Conservation (phyloP, 1,140 invertebrate species). For the Dinothrombium tinctorium region DNA sequence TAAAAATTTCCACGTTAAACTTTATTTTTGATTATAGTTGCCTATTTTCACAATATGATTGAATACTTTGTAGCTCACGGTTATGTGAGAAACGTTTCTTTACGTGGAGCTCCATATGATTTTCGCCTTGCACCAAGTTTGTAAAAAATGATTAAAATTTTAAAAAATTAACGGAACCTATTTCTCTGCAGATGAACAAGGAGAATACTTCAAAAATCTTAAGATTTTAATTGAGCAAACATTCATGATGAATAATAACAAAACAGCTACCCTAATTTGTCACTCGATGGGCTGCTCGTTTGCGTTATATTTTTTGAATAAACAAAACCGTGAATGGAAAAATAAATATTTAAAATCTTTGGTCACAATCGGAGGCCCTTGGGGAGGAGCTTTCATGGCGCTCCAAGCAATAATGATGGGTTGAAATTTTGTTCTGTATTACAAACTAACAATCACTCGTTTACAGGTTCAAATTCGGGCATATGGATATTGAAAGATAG, state of each 20-base stretch:
- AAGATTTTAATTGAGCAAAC: conserved; percentile 60
- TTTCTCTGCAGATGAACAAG: not conserved
- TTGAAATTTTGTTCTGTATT: conserved; percentile 39
- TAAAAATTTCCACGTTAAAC: no score
- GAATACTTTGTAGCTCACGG: conserved; percentile 48
- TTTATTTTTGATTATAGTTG: no score
- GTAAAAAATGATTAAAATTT: conserved; percentile 16
- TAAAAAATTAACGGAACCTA: not conserved
- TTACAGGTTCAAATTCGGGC: conserved; percentile 38
- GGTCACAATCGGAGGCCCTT: conserved; percentile 65
- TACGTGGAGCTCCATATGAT: conserved; percentile 3
- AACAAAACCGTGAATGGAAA: conserved; percentile 59
- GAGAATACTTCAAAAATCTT: conserved; percentile 24
- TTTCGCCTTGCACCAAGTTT: conserved; percentile 1
- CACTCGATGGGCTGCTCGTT: conserved; percentile 90
- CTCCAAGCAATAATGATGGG: conserved; percentile 80
- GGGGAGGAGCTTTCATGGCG: conserved; percentile 78
- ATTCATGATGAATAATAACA: conserved; percentile 47
- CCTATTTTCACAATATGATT: conserved; percentile 68
- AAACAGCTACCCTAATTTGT: conserved; percentile 49
- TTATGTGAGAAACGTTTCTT: not conserved
- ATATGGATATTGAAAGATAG: not conserved
- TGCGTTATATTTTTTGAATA: conserved; percentile 56
- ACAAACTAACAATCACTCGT: not conserved
- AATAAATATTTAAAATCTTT: conserved; percentile 58